Conservation (phyloP, 2,797 vertebrate genomes). For the Diceros bicornis region DNA sequence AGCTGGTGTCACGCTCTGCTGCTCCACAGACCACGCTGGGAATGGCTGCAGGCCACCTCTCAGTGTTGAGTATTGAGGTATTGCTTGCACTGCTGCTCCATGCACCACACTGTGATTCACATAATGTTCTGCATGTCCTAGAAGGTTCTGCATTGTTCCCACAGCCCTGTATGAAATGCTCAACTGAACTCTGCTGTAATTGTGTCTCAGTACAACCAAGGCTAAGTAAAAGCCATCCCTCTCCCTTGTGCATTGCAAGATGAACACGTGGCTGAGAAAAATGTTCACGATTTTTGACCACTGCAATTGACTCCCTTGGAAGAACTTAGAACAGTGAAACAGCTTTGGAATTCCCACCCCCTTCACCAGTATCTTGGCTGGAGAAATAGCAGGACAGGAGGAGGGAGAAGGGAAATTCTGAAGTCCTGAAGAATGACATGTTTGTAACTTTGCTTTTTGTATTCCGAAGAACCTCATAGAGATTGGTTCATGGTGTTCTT, state of each 20-base stretch:
- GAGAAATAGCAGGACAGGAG: not conserved
- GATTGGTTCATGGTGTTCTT: not conserved
- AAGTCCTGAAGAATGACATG: not conserved
- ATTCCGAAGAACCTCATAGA: not conserved
- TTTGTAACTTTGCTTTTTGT: not conserved
- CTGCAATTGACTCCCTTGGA: not conserved
- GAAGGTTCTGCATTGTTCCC: not conserved
- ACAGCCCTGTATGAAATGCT: not conserved
- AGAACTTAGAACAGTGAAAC: not conserved
- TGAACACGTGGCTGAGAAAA: not conserved
- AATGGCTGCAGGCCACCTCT: not conserved
- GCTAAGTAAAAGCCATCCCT: no score
- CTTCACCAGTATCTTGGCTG: not conserved
- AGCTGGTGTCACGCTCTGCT: not conserved
- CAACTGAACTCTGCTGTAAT: no score
- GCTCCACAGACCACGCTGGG: not conserved
- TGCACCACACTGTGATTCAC: not conserved
- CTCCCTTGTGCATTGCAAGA: not conserved
- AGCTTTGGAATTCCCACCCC: not conserved
- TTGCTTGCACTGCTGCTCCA: not conserved
- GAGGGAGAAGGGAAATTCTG: not conserved
- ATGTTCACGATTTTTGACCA: not conserved
- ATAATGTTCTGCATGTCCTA: not conserved
- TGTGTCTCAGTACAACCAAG: not conserved
- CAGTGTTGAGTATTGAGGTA: no score